These are phyloP conservation scores for Aphodius granarius DNA, from an alignment of 2,888 invertebrate species.

Conservation along the genomic window DNA sequence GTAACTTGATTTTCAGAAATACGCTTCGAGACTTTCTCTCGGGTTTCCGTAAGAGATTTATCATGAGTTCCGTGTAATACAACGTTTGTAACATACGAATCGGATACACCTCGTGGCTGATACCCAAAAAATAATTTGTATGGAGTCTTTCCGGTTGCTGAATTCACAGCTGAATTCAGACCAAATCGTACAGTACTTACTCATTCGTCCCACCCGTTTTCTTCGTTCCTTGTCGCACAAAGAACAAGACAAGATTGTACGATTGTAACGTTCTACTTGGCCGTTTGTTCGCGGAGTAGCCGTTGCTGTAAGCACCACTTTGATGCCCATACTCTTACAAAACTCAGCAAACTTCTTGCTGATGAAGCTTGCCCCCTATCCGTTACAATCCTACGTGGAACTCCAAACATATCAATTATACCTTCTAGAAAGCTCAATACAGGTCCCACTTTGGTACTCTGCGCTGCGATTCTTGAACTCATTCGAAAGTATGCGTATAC, in stretches of 20 bases:
- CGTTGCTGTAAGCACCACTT: conserved; percentile 35
- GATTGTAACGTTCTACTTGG: conserved; percentile 18
- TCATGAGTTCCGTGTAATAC: not conserved
- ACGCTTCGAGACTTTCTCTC: not conserved
- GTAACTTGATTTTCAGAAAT: not conserved
- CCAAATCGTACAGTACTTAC: conserved; percentile 12
- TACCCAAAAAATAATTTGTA: conserved; percentile 34
- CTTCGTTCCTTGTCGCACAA: conserved; percentile 5
- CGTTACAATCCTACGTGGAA: conserved; percentile 34
- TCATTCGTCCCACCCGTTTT: conserved; percentile 4
- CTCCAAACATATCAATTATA: conserved; percentile 33
- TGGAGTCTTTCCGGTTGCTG: conserved; percentile 14
- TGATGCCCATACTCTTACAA: conserved; percentile 36
- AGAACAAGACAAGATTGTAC: conserved; percentile 16
- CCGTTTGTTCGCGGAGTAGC: conserved; percentile 36
- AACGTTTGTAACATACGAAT: conserved; percentile 29
- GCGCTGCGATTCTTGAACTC: conserved; percentile 42
- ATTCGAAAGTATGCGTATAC: too few relatives aligned
- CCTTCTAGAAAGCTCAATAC: conserved; percentile 33
- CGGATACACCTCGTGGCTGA: conserved; percentile 31
- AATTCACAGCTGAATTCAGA: conserved; percentile 15
- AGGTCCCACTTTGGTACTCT: conserved; percentile 38
- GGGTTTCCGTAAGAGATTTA: not conserved
- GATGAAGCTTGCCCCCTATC: conserved; percentile 44
- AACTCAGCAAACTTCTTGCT: conserved; percentile 39